Base-by-base conservation (phyloP, 2,888 invertebrate species). In the Drosophila atripex region DNA sequence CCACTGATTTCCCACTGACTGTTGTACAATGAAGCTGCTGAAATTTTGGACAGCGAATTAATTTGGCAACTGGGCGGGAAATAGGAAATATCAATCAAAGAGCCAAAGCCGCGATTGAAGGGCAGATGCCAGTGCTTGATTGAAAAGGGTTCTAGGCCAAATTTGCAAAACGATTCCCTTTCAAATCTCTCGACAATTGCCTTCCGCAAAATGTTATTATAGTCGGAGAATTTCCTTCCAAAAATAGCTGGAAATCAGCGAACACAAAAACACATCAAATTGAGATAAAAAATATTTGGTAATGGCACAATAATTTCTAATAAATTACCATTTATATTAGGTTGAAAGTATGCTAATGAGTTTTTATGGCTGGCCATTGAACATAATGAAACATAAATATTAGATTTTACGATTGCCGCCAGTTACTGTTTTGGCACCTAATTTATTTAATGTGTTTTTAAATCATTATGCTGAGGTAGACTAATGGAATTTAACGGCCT, bases 51-150 rank as follows among this genome's bases (percentile, higher is more conserved):
- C 21, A 49, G 65, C 41, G 21, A 65, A 64, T 64, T 51, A 63
- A 43, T 63, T 38, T 7, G 65, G 63, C 32, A 64, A 7, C 25
- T n/a, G 18, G 32, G 18, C 1, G 35, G 35, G 3, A 28, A 45
- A 23, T 45, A n/a, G 64, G 64, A 64, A 65, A 53, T 39, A 53
- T 66, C 64, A 65, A 64, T 64, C 64, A 64, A 45, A 45, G 43
- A 28, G 28, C 21, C 25, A 63, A 45, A 65, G 65, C 63, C 66
- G 43, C 66, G 28, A 23, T 43, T 63, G 63, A 65, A 65, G 43
- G 16, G 28, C 32, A 41, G 18, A 11, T 18, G 28, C 39, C 39
- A 41, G 16, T 41, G n/a, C 18, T 41, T 43, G 43, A 43, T 43
- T 41, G 39, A 41, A 41, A 41, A 41, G 43, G 12, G 43, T 43